Evolutionary conservation across 2,888 invertebrate species (phyloP).

Genomic region (Brenthis daphne): DNA sequence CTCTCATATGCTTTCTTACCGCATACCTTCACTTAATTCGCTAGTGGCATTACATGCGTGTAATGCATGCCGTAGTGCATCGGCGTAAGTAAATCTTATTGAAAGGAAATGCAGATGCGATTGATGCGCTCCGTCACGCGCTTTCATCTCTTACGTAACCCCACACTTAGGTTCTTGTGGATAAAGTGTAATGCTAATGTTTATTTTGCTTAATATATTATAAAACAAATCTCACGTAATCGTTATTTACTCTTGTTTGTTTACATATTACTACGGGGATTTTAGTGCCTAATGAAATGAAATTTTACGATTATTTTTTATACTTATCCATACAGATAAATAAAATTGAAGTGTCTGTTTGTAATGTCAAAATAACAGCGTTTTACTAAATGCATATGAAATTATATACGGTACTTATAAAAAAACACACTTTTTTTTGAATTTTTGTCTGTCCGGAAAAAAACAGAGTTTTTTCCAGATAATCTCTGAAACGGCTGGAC

Average conservation of each 20-base stretch:
- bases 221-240: too few relatives aligned
- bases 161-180: conserved; percentile 10
- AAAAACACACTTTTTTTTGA: too few relatives aligned
- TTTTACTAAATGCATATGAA: too few relatives aligned
- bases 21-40: conserved; percentile 19
- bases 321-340: too few relatives aligned
- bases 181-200: conserved; percentile 13
- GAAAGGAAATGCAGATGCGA: conserved; percentile 39
- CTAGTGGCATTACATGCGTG: conserved; percentile 18
- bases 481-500: too few relatives aligned
- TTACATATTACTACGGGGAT: not conserved
- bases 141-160: conserved; percentile 63
- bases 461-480: too few relatives aligned
- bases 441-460: too few relatives aligned
- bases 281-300: too few relatives aligned
- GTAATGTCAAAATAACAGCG: too few relatives aligned
- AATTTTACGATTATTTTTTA: too few relatives aligned
- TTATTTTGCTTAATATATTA: conserved; percentile 7
- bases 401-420: too few relatives aligned
- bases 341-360: too few relatives aligned
- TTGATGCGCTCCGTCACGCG: conserved; percentile 57
- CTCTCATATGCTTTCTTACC: conserved; percentile 1
- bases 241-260: not conserved
- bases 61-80: conserved; percentile 24
- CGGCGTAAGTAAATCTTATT: conserved; percentile 37